phyloP scores from a whole-genome alignment of 2,797 vertebrate genomes.

The Sebastes cheni region DNA sequence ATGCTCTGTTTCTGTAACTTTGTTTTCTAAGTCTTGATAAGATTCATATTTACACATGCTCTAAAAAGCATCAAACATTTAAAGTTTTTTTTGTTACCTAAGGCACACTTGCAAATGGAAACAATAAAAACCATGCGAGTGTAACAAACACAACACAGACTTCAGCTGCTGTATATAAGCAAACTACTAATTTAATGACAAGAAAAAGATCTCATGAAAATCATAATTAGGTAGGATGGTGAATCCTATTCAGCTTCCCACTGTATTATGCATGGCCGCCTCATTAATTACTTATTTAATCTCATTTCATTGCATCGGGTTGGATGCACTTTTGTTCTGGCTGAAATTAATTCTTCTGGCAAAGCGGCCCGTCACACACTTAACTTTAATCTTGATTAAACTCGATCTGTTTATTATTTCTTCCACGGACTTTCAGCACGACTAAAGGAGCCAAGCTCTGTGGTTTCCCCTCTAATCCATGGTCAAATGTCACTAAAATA shows the following conservation, averaged over 20 bases:
- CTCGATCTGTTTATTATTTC: slow-evolving; percentile 67
- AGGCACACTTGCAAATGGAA: slow-evolving; percentile 8
- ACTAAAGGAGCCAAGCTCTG: slow-evolving; percentile 32
- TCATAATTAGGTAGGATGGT: background rate
- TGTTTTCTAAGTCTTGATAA: slow-evolving; percentile 13
- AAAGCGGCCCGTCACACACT: slow-evolving; percentile 17
- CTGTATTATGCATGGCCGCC: slow-evolving; percentile 1
- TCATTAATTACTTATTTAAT: background rate
- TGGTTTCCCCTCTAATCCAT: slow-evolving; percentile 48
- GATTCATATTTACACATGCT: background rate
- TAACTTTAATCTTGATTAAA: slow-evolving; percentile 59
- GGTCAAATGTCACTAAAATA: slow-evolving; percentile 74
- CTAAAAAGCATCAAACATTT: background rate
- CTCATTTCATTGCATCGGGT: background rate
- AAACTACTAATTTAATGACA: background rate
- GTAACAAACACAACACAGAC: slow-evolving; percentile 8
- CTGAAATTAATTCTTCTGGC: slow-evolving; percentile 18
- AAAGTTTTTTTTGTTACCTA: background rate
- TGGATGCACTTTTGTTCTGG: slow-evolving; percentile 12
- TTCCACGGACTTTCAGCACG: slow-evolving; percentile 40
- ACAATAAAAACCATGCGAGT: slow-evolving; percentile 1
- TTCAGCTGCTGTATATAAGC: background rate
- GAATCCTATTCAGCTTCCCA: background rate
- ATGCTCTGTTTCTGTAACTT: background rate
- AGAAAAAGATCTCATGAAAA: background rate